Conservation (phyloP, 2,888 invertebrate genomes). For the Drosophila fungiperda region DNA sequence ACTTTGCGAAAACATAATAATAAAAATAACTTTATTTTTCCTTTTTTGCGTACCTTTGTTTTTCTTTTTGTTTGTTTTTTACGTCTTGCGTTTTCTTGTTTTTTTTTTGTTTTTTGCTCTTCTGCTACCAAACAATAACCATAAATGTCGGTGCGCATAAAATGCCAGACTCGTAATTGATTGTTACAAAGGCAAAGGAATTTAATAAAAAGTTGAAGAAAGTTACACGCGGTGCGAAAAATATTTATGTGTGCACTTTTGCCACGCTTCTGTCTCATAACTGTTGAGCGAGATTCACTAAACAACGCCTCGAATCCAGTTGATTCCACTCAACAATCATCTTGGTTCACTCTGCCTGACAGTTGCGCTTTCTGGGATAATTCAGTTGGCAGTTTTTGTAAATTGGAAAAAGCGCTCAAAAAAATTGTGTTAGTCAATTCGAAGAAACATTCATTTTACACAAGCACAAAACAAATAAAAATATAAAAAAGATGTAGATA, state of each 20-base stretch:
- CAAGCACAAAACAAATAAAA: neutral
- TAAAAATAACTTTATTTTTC: slow-evolving; percentile 73
- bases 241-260: slow-evolving; percentile 59
- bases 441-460: neutral
- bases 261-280: slow-evolving; percentile 18
- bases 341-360: neutral
- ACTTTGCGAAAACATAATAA: slow-evolving; percentile 70
- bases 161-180: slow-evolving; percentile 69
- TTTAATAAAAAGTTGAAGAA: slow-evolving; percentile 76
- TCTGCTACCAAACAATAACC: slow-evolving; percentile 74
- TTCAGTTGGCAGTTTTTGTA: neutral
- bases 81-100: slow-evolving; percentile 3
- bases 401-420: neutral
- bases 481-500: too few relatives aligned
- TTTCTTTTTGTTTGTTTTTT: neutral
- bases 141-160: slow-evolving; percentile 77
- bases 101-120: slow-evolving; percentile 5
- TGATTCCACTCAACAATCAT: slow-evolving; percentile 8
- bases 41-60: slow-evolving; percentile 4
- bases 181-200: slow-evolving; percentile 64
- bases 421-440: slow-evolving; percentile 11
- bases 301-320: slow-evolving; percentile 15
- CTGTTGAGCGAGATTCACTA: slow-evolving; percentile 17
- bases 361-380: neutral
- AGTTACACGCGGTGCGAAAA: slow-evolving; percentile 70